These are phyloP conservation scores for Cantharis rustica DNA, from an alignment of 2,888 invertebrate genomes.

Conservation along the genomic window DNA sequence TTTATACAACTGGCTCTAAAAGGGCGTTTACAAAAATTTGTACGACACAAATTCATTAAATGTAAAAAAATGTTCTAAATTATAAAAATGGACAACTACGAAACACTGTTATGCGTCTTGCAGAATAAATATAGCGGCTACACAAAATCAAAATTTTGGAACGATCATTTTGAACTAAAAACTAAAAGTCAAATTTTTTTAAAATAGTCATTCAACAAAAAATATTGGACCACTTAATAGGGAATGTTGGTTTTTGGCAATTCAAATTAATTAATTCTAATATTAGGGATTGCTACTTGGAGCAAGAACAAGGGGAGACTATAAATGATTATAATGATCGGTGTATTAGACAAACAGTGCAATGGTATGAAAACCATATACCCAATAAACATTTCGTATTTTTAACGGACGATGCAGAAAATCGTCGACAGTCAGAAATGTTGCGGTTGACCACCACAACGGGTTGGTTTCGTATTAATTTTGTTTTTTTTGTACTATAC, in stretches of 20 bases:
- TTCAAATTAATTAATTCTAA: constrained; percentile 35
- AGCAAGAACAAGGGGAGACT: constrained; percentile 79
- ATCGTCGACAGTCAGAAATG: constrained; percentile 71
- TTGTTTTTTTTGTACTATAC: constrained; percentile 31
- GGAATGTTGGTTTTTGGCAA: neutral
- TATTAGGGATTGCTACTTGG: constrained; percentile 85
- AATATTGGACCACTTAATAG: no score
- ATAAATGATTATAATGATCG: constrained; percentile 91
- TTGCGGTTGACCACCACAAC: constrained; percentile 74
- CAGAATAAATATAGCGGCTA: no score
- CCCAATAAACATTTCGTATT: constrained; percentile 69
- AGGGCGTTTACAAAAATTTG: no score
- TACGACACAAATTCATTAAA: no score
- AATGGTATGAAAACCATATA: constrained; percentile 84
- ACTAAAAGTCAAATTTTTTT: no score
- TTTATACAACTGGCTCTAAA: no score
- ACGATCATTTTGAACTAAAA: no score
- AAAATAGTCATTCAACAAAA: no score
- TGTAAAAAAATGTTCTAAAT: no score
- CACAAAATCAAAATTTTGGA: no score
- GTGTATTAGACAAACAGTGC: constrained; percentile 79
- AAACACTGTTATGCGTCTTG: no score
- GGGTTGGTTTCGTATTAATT: constrained; percentile 58
- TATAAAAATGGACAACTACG: no score
- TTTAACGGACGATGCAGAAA: constrained; percentile 83